Evolutionary conservation across 2,888 invertebrate genomes (phyloP).

Genomic region (Thereva nobilitata): DNA sequence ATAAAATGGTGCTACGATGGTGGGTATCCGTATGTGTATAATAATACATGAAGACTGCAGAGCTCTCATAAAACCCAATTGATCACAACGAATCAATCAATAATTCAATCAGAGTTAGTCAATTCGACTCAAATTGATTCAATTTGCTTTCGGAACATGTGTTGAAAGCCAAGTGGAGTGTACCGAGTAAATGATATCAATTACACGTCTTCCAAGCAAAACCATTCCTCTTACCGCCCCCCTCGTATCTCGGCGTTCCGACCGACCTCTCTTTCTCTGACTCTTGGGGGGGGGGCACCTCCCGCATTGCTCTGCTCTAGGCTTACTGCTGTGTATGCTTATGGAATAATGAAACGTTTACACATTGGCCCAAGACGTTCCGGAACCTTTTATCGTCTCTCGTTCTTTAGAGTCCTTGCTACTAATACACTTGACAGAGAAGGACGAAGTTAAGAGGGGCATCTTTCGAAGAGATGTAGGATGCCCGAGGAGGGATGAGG

Average conservation of each 20-base stretch:
- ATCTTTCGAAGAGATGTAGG: not conserved
- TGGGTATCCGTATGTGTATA: too few species aligned
- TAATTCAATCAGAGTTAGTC: slow-evolving; percentile 34
- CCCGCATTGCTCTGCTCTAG: not conserved
- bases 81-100: slow-evolving; percentile 33
- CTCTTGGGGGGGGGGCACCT: too few species aligned
- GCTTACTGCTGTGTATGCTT: slow-evolving; percentile 19
- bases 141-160: slow-evolving; percentile 24
- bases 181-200: slow-evolving; percentile 29
- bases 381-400: slow-evolving; percentile 31
- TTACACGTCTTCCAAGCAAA: slow-evolving; percentile 11
- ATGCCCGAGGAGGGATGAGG: not conserved
- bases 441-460: not conserved
- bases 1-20: too few species aligned
- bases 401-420: not conserved
- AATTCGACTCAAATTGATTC: slow-evolving; percentile 31
- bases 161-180: slow-evolving; percentile 25
- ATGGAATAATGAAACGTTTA: slow-evolving; percentile 33
- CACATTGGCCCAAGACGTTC: slow-evolving; percentile 31
- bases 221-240: not conserved
- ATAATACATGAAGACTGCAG: not conserved
- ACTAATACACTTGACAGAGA: not conserved
- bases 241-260: not conserved
- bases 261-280: too few species aligned
- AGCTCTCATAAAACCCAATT: slow-evolving; percentile 20